Evolutionary conservation across 2,888 invertebrate species (phyloP).

Genomic region (Scaptodrosophila latifasciaeformis): DNA sequence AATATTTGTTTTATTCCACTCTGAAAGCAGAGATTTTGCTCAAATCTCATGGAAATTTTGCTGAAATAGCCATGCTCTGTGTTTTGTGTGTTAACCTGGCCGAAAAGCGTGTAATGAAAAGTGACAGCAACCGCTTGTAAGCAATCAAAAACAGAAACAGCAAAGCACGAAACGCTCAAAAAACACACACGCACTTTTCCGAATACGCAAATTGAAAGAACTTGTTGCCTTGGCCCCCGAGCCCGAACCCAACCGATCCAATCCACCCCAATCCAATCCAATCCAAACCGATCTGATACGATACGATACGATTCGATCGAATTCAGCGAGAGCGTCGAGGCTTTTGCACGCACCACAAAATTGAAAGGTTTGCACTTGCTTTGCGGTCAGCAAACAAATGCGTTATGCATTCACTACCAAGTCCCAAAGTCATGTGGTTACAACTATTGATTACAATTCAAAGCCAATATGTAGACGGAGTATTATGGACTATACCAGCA

Average conservation of each 20-base stretch:
- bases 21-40: no score
- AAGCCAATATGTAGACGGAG: conserved; percentile 29
- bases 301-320: no score
- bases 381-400: conserved; percentile 52
- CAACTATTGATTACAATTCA: conserved; percentile 67
- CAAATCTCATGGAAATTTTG: no score
- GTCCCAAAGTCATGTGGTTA: conserved; percentile 58
- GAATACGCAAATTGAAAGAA: conserved; percentile 60
- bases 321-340: no score
- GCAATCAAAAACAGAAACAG: conserved; percentile 57
- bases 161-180: conserved; percentile 33
- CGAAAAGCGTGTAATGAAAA: conserved; percentile 57
- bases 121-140: conserved; percentile 62
- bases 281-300: no score
- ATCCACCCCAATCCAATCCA: no score
- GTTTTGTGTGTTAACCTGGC: no score
- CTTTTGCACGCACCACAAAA: conserved; percentile 35
- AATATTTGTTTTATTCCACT: no score
- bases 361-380: conserved; percentile 7
- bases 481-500: neutral
- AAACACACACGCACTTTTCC: conserved; percentile 47
- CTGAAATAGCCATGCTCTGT: no score
- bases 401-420: conserved; percentile 1
- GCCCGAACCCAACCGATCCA: no score
- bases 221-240: no score